Conservation (phyloP, 2,113 vertebrate species). For the Pteronura brasiliensis region DNA sequence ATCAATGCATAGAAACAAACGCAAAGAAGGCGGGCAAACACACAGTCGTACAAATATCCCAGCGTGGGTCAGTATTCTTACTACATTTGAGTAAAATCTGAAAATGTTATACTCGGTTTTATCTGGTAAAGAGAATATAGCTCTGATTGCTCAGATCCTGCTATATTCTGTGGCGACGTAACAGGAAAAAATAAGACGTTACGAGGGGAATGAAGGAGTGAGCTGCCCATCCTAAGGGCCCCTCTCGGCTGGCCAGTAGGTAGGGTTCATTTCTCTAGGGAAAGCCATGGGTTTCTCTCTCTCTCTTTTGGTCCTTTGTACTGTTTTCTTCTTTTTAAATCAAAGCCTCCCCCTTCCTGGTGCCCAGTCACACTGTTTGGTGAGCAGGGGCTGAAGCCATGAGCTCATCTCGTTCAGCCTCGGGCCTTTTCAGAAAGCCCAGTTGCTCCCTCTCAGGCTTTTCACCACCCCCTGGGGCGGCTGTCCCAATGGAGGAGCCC, state of each 20-base stretch:
- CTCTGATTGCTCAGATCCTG: not conserved
- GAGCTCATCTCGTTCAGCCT: not conserved
- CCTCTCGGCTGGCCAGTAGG: not conserved
- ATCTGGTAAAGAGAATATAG: not conserved
- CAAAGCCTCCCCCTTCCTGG: not conserved
- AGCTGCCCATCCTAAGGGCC: not conserved
- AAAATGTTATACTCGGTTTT: not conserved
- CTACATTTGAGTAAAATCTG: not conserved
- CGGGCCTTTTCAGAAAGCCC: not conserved
- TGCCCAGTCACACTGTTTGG: rapidly evolving
- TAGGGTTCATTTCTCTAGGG: not conserved
- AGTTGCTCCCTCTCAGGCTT: not conserved
- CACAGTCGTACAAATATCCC: too few species aligned
- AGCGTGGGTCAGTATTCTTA: not conserved
- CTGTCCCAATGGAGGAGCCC: not conserved
- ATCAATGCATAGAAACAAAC: not conserved
- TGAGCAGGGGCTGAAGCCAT: not conserved
- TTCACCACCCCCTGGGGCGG: too few species aligned
- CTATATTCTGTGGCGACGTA: not conserved
- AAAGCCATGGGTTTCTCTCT: not conserved
- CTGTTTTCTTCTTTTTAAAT: not conserved
- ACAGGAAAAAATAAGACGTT: not conserved
- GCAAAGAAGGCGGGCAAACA: not conserved
- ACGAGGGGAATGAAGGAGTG: not conserved
- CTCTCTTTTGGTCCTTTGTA: not conserved